These are phyloP conservation scores for Tubiluchus corallicola DNA, from an alignment of 2,888 invertebrate species.

Conservation along the genomic window DNA sequence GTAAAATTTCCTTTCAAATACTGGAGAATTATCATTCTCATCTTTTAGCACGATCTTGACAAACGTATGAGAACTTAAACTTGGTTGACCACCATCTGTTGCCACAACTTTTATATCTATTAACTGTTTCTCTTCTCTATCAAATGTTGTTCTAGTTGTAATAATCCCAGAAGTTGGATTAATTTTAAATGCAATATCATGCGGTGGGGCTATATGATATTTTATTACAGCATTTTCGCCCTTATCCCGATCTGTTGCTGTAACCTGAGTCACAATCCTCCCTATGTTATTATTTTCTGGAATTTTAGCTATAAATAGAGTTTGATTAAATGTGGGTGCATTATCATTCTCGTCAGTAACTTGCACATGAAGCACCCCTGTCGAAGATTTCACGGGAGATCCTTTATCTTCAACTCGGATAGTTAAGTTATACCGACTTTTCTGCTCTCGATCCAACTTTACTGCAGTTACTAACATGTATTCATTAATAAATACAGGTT, in stretches of 20 bases:
- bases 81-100: neutral
- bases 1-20: neutral
- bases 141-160: neutral
- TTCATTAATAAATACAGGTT: neutral
- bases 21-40: neutral
- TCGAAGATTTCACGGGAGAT: neutral
- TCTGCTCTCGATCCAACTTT: neutral
- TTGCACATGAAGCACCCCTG: neutral
- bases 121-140: neutral
- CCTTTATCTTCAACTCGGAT: constrained; percentile 1
- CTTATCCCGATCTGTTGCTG: neutral
- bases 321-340: neutral
- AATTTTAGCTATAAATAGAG: neutral
- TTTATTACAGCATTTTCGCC: neutral
- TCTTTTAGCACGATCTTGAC: neutral
- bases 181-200: neutral
- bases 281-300: neutral
- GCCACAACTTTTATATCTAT: neutral
- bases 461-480: neutral
- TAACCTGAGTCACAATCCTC: neutral
- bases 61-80: neutral
- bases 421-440: neutral
- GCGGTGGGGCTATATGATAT: neutral
- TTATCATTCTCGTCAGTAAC: neutral
- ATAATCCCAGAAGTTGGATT: neutral